Evolutionary conservation across 2,888 invertebrate genomes (phyloP).

Genomic region (Ophion obscuratus): DNA sequence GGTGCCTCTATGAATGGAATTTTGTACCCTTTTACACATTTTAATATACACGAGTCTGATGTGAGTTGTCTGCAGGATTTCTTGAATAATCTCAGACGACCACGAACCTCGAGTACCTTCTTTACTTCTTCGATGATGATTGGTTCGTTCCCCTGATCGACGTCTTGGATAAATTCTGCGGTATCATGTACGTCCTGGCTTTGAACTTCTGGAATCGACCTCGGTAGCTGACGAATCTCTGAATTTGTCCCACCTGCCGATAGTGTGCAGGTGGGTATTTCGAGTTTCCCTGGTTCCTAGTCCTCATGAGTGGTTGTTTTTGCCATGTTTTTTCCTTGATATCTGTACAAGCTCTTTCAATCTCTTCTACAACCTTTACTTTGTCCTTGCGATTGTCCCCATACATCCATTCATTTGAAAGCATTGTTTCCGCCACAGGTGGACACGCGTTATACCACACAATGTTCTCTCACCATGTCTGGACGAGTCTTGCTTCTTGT

Average conservation of each 20-base stretch:
- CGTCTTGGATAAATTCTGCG: neutral
- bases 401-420: neutral
- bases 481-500: too few relatives aligned
- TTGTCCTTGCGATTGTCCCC: neutral
- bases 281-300: neutral
- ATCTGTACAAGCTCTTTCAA: too few relatives aligned
- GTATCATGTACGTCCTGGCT: too few relatives aligned
- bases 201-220: too few relatives aligned
- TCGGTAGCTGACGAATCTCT: neutral
- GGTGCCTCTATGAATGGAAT: too few relatives aligned
- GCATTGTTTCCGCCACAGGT: neutral
- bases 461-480: too few relatives aligned
- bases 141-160: neutral
- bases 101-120: neutral
- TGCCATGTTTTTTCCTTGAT: neutral
- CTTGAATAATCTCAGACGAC: neutral
- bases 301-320: neutral
- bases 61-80: neutral
- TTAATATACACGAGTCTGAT: neutral
- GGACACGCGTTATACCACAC: too few relatives aligned
- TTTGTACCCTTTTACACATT: too few relatives aligned
- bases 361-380: neutral
- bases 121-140: neutral
- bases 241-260: too few relatives aligned
- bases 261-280: too few relatives aligned